Percentiles rank a stretch among this genome's conserved stretches.
Evolutionary conservation across 1,140 invertebrate genomes (phyloP).

Genomic region (Caenorhabditis elegans): WBcel235 BX284606.5:9760001-9760500

Average conservation of each 20-base stretch:
- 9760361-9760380: background rate
- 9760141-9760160: background rate
- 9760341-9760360: background rate
- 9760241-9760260: slow-evolving; percentile 25
- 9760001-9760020: background rate
- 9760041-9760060: background rate
- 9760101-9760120: background rate
- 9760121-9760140: background rate
- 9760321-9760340: background rate
- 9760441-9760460: background rate
- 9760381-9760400: background rate
- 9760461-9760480: background rate
- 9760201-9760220: slow-evolving; percentile 1
- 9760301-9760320: background rate
- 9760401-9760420: background rate
- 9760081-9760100: slow-evolving; percentile 14
- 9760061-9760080: background rate
- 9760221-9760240: slow-evolving; percentile 23
- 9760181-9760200: background rate
- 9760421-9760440: too few species aligned
- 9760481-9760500: background rate
- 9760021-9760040: slow-evolving; percentile 1
- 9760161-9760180: background rate
- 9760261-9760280: background rate
- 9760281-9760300: background rate